phyloP scores from a whole-genome alignment of 2,888 invertebrate species.

The Callosobruchus maculatus region DNA sequence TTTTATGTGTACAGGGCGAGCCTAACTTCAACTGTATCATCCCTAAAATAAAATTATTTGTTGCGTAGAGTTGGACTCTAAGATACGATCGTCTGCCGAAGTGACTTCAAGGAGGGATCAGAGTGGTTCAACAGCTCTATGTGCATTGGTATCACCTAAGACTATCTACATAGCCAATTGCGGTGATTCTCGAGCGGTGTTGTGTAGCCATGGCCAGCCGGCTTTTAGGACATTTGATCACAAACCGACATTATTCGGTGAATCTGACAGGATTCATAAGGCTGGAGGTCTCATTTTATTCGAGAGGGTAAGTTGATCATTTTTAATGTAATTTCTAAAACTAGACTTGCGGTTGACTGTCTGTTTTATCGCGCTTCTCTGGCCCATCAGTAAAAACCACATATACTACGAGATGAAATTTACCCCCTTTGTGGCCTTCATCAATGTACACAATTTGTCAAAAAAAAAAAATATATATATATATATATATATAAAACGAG shows the following conservation, averaged over 20 bases:
- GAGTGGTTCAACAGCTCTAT: slow-evolving; percentile 98
- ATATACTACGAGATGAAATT: too few species aligned
- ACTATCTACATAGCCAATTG: slow-evolving; percentile 87
- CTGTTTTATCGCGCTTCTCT: too few species aligned
- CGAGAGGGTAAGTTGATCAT: slow-evolving; percentile 65
- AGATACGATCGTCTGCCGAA: slow-evolving; percentile 76
- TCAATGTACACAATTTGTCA: too few species aligned
- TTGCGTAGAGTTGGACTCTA: slow-evolving; percentile 58
- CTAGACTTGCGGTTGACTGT: too few species aligned
- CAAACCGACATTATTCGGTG: slow-evolving; percentile 85
- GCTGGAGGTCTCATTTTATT: slow-evolving; percentile 99
- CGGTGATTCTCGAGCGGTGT: slow-evolving; percentile 91
- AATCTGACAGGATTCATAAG: slow-evolving; percentile 80
- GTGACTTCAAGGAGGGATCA: slow-evolving; percentile 86
- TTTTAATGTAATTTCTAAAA: too few species aligned
- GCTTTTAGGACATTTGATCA: slow-evolving; percentile 93
- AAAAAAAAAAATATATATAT: too few species aligned
- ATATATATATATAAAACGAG: too few species aligned
- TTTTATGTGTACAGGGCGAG: too few species aligned
- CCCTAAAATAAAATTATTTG: slow-evolving; percentile 4
- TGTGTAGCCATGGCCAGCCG: slow-evolving; percentile 77
- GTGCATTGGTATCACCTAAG: slow-evolving; percentile 89
- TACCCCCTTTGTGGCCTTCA: too few species aligned
- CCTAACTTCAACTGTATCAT: too few species aligned
- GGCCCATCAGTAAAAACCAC: too few species aligned